These are phyloP conservation scores for Synergus gifuensis DNA, from an alignment of 2,888 invertebrate species.

Conservation along the genomic window DNA sequence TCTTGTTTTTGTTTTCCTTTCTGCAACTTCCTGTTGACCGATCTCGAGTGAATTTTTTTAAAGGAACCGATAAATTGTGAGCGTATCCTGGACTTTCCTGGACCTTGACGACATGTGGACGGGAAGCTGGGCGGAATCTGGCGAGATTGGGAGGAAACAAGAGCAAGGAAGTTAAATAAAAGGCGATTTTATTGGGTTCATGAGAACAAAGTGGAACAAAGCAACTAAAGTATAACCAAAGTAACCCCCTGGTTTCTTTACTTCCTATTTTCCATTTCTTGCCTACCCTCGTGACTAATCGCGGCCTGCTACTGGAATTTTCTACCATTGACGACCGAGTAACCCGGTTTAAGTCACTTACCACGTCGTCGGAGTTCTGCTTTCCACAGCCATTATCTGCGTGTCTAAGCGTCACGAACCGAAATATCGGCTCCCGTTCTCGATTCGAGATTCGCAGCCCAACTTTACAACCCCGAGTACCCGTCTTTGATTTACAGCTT, in stretches of 20 bases:
- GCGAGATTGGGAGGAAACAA: not conserved
- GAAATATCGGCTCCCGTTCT: constrained; percentile 54
- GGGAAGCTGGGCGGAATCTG: not conserved
- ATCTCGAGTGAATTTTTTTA: not conserved
- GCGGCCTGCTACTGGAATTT: constrained; percentile 66
- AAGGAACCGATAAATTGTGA: not conserved
- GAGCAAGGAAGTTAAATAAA: not conserved
- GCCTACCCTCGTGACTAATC: constrained; percentile 69
- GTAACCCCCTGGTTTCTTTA: not conserved
- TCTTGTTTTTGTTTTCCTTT: constrained; percentile 8
- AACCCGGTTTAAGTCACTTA: constrained; percentile 66
- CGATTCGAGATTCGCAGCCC: constrained; percentile 56
- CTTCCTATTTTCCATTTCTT: constrained; percentile 38
- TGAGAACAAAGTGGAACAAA: constrained; percentile 12
- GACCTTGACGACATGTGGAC: constrained; percentile 38
- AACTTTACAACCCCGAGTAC: constrained; percentile 41
- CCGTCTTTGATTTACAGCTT: constrained; percentile 64
- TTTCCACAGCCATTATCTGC: constrained; percentile 58
- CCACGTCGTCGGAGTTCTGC: constrained; percentile 49
- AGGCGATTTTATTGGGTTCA: not conserved
- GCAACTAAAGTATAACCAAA: constrained; percentile 4
- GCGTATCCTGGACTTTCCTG: not conserved
- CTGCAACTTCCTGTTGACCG: constrained; percentile 25
- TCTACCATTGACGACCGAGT: constrained; percentile 71
- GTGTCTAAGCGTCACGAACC: constrained; percentile 49